phyloP scores from a whole-genome alignment of 2,888 invertebrate genomes.

The Eurytoma adleriae region DNA sequence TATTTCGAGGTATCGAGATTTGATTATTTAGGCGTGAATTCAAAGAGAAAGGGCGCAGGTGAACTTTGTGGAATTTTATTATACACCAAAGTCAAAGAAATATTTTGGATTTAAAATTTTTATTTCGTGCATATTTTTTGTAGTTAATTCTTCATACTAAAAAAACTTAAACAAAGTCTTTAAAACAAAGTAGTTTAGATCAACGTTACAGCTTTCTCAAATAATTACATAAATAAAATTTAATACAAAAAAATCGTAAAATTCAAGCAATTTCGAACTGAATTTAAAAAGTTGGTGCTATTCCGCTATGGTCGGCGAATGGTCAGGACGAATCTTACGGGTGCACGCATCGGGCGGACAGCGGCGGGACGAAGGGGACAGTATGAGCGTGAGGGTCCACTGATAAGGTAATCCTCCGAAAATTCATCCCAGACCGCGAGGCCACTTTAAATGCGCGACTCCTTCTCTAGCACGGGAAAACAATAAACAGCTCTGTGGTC shows the following conservation, averaged over 20 bases:
- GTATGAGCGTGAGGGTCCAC: conserved; percentile 67
- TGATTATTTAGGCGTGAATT: not conserved
- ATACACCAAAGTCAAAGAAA: too few species aligned
- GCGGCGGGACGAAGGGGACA: conserved; percentile 1
- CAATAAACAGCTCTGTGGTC: conserved; percentile 50
- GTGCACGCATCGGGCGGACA: not conserved
- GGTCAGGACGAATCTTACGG: conserved; percentile 13
- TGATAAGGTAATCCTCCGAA: conserved; percentile 74
- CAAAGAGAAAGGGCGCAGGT: not conserved
- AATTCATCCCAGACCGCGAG: conserved; percentile 58
- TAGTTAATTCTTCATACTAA: too few species aligned
- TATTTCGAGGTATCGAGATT: not conserved
- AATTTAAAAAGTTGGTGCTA: conserved; percentile 42
- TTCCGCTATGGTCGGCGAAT: not conserved
- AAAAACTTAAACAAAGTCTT: too few species aligned
- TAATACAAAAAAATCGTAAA: not conserved
- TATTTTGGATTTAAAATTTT: too few species aligned
- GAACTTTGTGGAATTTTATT: not conserved
- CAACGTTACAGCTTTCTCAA: too few species aligned
- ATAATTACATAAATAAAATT: conserved; percentile 6
- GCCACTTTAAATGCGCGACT: conserved; percentile 23
- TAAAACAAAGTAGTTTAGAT: too few species aligned
- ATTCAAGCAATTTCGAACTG: not conserved
- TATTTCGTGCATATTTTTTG: too few species aligned
- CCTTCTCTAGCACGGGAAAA: conserved; percentile 45